Conservation (phyloP, 2,113 vertebrate genomes). For the Vulpes vulpes region DNA sequence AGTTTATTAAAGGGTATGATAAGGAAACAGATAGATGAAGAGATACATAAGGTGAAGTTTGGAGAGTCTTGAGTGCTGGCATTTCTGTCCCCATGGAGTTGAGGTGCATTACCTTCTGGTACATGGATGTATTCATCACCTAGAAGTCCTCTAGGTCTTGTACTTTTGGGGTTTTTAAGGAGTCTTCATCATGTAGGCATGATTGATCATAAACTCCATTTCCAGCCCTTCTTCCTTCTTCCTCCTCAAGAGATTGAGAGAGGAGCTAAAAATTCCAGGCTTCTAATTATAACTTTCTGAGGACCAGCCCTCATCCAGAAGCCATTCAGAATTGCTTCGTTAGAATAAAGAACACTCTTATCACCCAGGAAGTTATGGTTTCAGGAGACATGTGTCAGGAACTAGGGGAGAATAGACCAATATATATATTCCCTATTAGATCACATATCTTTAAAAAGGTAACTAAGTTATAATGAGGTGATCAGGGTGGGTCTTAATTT, state of each 20-base stretch:
- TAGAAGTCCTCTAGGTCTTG: background rate
- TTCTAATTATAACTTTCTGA: background rate
- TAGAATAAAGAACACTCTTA: background rate
- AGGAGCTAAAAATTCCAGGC: background rate
- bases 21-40: background rate
- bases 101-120: background rate
- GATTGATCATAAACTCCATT: background rate
- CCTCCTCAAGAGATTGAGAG: background rate
- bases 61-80: background rate
- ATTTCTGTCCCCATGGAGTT: background rate
- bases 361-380: background rate
- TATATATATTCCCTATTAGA: background rate
- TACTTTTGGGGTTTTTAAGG: background rate
- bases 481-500: background rate
- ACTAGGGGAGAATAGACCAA: background rate
- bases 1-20: background rate
- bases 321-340: background rate
- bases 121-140: background rate
- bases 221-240: background rate
- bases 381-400: background rate
- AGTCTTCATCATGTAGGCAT: background rate
- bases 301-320: background rate
- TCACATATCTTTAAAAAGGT: background rate
- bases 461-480: background rate
- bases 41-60: background rate